Evolutionary conservation across 2,888 invertebrate genomes (phyloP).

Genomic region (Chesias legatella): DNA sequence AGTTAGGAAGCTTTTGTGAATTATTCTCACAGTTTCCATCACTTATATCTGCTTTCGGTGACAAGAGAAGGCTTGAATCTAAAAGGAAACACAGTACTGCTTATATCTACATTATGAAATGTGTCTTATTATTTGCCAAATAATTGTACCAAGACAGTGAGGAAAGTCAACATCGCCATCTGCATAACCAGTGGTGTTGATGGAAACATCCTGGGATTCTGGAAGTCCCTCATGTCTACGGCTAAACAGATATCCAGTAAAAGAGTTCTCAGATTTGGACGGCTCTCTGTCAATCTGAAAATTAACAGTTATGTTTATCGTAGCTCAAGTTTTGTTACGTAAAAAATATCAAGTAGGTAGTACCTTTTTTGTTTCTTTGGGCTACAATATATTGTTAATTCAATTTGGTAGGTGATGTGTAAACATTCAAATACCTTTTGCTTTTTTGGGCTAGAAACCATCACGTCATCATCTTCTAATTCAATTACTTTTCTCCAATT

Average conservation of each 20-base stretch:
- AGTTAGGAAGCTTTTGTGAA: conserved; percentile 62
- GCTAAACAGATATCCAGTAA: conserved; percentile 51
- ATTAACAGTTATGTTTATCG: too few relatives aligned
- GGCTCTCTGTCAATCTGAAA: conserved; percentile 34
- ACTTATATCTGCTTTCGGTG: conserved; percentile 60
- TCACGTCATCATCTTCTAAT: conserved; percentile 17
- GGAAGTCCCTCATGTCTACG: conserved; percentile 52
- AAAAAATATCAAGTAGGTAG: too few relatives aligned
- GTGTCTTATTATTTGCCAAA: background rate
- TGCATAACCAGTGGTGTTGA: conserved; percentile 59
- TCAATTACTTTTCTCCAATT: conserved; percentile 4
- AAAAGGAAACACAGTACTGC: conserved; percentile 18
- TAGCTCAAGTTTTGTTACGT: too few relatives aligned
- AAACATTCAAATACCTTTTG: conserved; percentile 21
- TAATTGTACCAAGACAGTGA: conserved; percentile 51
- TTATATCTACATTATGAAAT: background rate
- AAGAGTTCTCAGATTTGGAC: conserved; percentile 32
- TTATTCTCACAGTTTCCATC: conserved; percentile 38
- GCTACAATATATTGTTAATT: background rate
- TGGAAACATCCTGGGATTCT: conserved; percentile 58
- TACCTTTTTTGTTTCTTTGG: too few relatives aligned
- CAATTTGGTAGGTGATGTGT: background rate
- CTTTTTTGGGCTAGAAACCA: conserved; percentile 35
- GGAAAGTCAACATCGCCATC: conserved; percentile 56
- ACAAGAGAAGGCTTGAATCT: conserved; percentile 65